Conservation (phyloP, 2,888 invertebrate genomes). For the Smittia aterrima region DNA sequence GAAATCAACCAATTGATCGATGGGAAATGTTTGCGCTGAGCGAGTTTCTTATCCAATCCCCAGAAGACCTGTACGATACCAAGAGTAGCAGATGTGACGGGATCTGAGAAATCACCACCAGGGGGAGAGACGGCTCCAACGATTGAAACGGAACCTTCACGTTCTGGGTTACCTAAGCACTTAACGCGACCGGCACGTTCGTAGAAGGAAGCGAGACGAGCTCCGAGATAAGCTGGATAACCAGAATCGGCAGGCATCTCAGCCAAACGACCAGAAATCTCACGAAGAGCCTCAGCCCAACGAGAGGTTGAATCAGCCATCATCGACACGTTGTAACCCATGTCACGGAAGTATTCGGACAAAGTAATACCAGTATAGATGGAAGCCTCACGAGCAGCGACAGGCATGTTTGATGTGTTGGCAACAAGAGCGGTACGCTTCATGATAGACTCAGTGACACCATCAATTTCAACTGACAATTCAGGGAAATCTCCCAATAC, state of each 20-base stretch:
- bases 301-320: slow-evolving; percentile 99
- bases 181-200: slow-evolving; percentile 98
- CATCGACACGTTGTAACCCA: slow-evolving; percentile 99
- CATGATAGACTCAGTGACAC: slow-evolving; percentile 97
- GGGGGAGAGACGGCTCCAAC: slow-evolving; percentile 99
- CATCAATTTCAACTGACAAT: slow-evolving; percentile 95
- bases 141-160: slow-evolving; percentile 98
- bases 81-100: slow-evolving; percentile 97
- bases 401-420: slow-evolving; percentile 99
- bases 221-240: slow-evolving; percentile 98
- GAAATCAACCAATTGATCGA: slow-evolving; percentile 99
- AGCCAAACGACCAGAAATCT: slow-evolving; percentile 98
- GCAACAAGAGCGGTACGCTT: slow-evolving; percentile 98
- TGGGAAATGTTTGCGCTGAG: slow-evolving; percentile 99
- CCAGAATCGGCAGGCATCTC: slow-evolving; percentile 99
- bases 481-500: slow-evolving; percentile 98
- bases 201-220: slow-evolving; percentile 98
- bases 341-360: slow-evolving; percentile 98
- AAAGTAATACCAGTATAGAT: slow-evolving; percentile 99
- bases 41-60: slow-evolving; percentile 98
- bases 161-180: slow-evolving; percentile 94
- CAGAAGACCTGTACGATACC: slow-evolving; percentile 99
- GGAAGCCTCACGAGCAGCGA: slow-evolving; percentile 99
- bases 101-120: slow-evolving; percentile 99
- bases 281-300: slow-evolving; percentile 99